phyloP scores from a whole-genome alignment of 2,113 vertebrate species.

The Columba janthina region DNA sequence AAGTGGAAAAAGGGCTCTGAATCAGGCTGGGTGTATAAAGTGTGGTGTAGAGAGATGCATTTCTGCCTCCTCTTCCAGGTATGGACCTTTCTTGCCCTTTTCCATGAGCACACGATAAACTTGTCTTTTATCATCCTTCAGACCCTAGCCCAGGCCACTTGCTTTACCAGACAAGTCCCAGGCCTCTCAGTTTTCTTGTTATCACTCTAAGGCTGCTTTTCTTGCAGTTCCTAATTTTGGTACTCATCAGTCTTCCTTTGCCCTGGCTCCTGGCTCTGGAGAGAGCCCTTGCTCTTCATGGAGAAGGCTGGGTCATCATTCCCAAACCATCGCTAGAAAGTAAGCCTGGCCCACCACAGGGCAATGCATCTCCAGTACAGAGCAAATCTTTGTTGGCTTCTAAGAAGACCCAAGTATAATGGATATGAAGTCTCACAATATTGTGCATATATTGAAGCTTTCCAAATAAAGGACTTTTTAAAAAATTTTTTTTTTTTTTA shows the following conservation, averaged over 20 bases:
- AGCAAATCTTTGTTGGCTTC: not conserved
- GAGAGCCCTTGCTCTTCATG: not conserved
- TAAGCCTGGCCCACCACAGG: not conserved
- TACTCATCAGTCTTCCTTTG: not conserved
- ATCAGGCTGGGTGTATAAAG: not conserved
- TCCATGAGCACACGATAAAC: not conserved
- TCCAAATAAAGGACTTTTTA: not conserved
- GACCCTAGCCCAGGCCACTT: no score
- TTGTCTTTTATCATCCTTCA: not conserved
- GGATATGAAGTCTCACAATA: not conserved
- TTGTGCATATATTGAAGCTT: not conserved
- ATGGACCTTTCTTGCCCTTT: not conserved
- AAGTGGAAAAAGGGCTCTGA: not conserved
- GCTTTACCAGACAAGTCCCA: not conserved
- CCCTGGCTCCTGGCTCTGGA: not conserved
- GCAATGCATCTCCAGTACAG: not conserved
- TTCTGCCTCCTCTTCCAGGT: not conserved
- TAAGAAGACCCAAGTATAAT: not conserved
- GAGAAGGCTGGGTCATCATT: not conserved
- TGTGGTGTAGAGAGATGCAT: not conserved
- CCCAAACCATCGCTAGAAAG: not conserved
- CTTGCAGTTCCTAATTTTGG: not conserved
- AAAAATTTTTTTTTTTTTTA: not conserved
- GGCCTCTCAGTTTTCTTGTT: not conserved
- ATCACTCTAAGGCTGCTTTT: not conserved